These are phyloP conservation scores for Leucophenga maculata DNA, from an alignment of 2,888 invertebrate species.

Conservation along the genomic window DNA sequence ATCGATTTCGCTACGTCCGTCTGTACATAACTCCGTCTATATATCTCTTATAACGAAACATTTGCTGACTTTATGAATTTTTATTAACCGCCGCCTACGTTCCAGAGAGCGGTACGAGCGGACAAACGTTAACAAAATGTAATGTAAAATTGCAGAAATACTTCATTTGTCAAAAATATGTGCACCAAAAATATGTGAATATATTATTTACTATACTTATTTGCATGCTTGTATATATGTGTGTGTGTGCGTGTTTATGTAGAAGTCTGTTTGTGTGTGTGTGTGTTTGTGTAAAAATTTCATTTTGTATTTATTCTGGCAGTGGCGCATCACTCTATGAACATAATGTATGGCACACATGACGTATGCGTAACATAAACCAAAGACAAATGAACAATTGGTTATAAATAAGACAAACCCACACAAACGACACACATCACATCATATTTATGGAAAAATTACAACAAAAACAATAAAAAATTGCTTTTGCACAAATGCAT, in stretches of 20 bases:
- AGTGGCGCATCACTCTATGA: conserved; percentile 11
- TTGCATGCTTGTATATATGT: conserved; percentile 46
- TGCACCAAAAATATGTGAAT: conserved; percentile 3
- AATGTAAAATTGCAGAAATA: conserved; percentile 23
- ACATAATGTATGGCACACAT: conserved; percentile 58
- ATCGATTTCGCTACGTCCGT: too few relatives aligned
- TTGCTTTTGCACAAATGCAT: conserved; percentile 15
- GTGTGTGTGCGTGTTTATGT: conserved; percentile 28
- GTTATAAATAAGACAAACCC: conserved; percentile 57
- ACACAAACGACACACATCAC: conserved; percentile 32
- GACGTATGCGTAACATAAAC: conserved; percentile 66
- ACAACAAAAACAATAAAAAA: neutral
- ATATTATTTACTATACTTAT: too few relatives aligned
- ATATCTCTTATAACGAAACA: too few relatives aligned
- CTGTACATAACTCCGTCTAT: too few relatives aligned
- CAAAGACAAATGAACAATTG: conserved; percentile 65
- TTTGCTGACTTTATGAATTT: too few relatives aligned
- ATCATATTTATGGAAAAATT: neutral
- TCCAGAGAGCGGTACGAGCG: too few relatives aligned
- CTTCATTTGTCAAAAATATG: conserved; percentile 27
- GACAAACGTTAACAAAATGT: neutral
- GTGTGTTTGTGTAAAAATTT: conserved; percentile 20
- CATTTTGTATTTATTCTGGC: neutral
- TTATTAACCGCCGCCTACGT: too few relatives aligned
- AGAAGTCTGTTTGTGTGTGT: neutral